A percentile compares a stretch with the other conserved stretches of the same genome.
Evolutionary conservation across 2,888 invertebrate species (phyloP).

Genomic region (Idaea aversata): DNA sequence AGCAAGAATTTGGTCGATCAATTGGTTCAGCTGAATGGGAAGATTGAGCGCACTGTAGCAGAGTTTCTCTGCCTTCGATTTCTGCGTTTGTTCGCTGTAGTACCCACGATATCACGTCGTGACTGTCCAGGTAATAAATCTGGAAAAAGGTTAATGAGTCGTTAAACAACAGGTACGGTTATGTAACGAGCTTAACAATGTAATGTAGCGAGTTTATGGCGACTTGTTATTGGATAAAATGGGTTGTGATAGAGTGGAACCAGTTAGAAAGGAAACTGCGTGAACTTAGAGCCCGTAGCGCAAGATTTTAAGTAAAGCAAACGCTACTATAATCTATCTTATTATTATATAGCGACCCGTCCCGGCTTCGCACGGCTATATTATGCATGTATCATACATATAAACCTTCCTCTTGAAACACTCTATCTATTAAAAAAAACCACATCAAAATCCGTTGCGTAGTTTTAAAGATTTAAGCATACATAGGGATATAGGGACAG

Average conservation of each 20-base stretch:
- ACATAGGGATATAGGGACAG: too few relatives aligned
- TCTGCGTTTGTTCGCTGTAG: constrained; percentile 81
- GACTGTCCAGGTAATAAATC: constrained; percentile 89
- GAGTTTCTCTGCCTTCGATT: constrained; percentile 79
- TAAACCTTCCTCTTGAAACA: too few relatives aligned
- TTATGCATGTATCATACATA: too few relatives aligned
- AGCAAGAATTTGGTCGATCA: constrained; percentile 86
- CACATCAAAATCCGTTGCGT: too few relatives aligned
- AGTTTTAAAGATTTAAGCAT: too few relatives aligned
- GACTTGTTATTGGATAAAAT: not conserved
- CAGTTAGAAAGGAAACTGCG: not conserved
- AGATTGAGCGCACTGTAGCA: constrained; percentile 87
- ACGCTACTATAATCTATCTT: too few relatives aligned
- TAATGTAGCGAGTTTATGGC: not conserved
- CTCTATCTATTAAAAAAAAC: too few relatives aligned
- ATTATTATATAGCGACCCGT: too few relatives aligned
- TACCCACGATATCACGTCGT: constrained; percentile 88
- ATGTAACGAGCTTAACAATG: not conserved
- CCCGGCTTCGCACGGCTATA: too few relatives aligned
- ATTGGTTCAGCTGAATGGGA: constrained; percentile 76
- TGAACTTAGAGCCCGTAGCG: not conserved
- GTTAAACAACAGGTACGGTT: not conserved
- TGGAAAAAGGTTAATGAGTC: constrained; percentile 49
- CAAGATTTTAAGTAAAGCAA: not conserved
- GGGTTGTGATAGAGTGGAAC: not conserved